A percentile compares a stretch with the other conserved stretches of the same genome.
Evolutionary conservation across 2,113 vertebrate species (phyloP).

Genomic region (Tenebrosternarchus preto): DNA sequence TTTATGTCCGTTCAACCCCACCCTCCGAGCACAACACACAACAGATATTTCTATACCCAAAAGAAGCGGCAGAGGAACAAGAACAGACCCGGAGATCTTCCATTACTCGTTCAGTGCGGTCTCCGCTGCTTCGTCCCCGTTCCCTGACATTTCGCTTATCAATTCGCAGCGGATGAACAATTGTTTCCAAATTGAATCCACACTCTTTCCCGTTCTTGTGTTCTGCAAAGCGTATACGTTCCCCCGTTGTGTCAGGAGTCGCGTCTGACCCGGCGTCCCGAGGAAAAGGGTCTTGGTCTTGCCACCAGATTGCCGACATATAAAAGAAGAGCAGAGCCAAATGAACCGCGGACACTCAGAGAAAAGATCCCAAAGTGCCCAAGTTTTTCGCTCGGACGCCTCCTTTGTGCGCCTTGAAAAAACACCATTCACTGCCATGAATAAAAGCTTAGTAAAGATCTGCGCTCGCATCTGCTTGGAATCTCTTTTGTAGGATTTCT

Average conservation of each 20-base stretch:
- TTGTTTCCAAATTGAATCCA: no score
- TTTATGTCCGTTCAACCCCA: background rate
- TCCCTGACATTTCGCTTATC: conserved; percentile 39
- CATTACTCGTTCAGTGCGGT: background rate
- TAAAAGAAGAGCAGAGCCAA: conserved; percentile 48
- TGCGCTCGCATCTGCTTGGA: conserved; percentile 79
- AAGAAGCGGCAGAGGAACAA: conserved; percentile 40
- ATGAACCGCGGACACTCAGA: conserved; percentile 52
- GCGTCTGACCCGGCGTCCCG: conserved; percentile 37
- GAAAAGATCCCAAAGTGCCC: conserved; percentile 68
- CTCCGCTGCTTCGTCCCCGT: conserved; percentile 25
- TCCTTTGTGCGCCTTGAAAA: conserved; percentile 81
- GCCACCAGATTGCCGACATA: conserved; percentile 64
- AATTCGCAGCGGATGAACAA: conserved; percentile 4
- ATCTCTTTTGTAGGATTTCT: conserved; percentile 69
- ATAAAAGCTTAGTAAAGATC: conserved; percentile 66
- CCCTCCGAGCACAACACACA: conserved; percentile 11
- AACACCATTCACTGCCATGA: conserved; percentile 63
- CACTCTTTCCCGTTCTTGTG: no score
- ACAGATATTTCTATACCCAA: conserved; percentile 8
- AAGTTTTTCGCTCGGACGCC: conserved; percentile 76
- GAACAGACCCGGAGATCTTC: conserved; percentile 44
- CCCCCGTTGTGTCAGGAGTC: no score
- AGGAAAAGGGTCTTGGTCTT: conserved; percentile 31
- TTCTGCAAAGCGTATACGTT: no score